Evolutionary conservation across 2,113 vertebrate species (phyloP).

Genomic region (Suricata suricatta): DNA sequence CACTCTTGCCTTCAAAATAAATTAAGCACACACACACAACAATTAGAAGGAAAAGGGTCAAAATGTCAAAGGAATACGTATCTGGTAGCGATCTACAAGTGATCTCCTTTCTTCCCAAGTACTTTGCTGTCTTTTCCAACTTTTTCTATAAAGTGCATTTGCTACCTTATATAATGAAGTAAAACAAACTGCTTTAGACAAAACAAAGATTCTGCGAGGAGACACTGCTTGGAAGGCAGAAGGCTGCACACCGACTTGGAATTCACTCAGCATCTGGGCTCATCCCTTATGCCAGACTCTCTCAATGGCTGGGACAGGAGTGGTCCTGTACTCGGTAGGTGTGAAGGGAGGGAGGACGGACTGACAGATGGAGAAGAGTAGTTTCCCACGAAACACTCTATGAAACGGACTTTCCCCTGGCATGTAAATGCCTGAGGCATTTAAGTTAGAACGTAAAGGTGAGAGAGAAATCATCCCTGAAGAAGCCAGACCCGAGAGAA

Average conservation of each 20-base stretch:
- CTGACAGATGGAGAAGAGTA: background rate
- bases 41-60: background rate
- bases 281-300: background rate
- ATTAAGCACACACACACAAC: background rate
- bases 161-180: background rate
- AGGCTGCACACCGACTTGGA: background rate
- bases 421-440: background rate
- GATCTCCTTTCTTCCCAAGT: background rate
- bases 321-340: background rate
- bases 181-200: conserved; percentile 10
- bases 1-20: no score
- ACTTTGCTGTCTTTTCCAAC: background rate
- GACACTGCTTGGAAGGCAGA: background rate
- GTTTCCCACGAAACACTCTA: background rate
- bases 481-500: background rate
- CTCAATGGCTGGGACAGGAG: background rate
- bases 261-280: background rate
- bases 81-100: background rate
- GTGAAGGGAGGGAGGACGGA: background rate
- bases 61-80: background rate
- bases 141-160: background rate
- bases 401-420: background rate
- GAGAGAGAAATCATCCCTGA: background rate
- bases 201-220: background rate
- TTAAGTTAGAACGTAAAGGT: background rate